phyloP scores from a whole-genome alignment of 2,797 vertebrate species.

The Pyrocephalus nanus region DNA sequence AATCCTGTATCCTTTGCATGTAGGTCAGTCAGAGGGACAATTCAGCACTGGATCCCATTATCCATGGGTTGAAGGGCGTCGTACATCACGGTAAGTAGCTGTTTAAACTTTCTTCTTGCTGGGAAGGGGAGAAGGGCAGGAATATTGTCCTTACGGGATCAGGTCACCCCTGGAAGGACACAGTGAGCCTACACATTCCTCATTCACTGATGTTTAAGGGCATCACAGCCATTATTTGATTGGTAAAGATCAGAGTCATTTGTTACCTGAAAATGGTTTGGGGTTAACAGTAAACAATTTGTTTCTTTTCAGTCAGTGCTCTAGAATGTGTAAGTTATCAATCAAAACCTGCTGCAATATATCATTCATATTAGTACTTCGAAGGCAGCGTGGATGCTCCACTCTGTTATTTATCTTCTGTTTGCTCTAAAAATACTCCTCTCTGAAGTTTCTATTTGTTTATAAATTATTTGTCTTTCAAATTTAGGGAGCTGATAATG shows the following conservation, averaged over 20 bases:
- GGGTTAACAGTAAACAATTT: slow-evolving; percentile 74
- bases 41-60: slow-evolving; percentile 91
- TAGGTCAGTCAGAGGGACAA: slow-evolving; percentile 94
- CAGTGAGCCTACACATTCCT: slow-evolving; percentile 38
- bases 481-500: slow-evolving; percentile 68
- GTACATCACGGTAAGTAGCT: slow-evolving; percentile 94
- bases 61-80: slow-evolving; percentile 94
- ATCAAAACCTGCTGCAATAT: slow-evolving; percentile 60
- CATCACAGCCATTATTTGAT: slow-evolving; percentile 69
- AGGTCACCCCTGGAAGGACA: slow-evolving; percentile 61
- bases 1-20: slow-evolving; percentile 74
- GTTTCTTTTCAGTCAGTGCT: slow-evolving; percentile 71
- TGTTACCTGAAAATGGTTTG: slow-evolving; percentile 70
- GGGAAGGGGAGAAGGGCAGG: slow-evolving; percentile 38
- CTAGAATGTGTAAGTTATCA: slow-evolving; percentile 64
- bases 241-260: slow-evolving; percentile 65
- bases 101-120: slow-evolving; percentile 37
- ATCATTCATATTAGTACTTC: slow-evolving; percentile 62
- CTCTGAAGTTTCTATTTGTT: slow-evolving; percentile 73
- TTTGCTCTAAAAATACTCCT: slow-evolving; percentile 69
- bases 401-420: slow-evolving; percentile 68
- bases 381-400: slow-evolving; percentile 32
- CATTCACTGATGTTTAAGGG: slow-evolving; percentile 61
- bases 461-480: slow-evolving; percentile 77
- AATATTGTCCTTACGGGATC: slow-evolving; percentile 44